Evolutionary conservation across 1,140 invertebrate genomes (phyloP), one percentile per base, ranked within the genome.

Genomic region (Drosophila obscura): DNA sequence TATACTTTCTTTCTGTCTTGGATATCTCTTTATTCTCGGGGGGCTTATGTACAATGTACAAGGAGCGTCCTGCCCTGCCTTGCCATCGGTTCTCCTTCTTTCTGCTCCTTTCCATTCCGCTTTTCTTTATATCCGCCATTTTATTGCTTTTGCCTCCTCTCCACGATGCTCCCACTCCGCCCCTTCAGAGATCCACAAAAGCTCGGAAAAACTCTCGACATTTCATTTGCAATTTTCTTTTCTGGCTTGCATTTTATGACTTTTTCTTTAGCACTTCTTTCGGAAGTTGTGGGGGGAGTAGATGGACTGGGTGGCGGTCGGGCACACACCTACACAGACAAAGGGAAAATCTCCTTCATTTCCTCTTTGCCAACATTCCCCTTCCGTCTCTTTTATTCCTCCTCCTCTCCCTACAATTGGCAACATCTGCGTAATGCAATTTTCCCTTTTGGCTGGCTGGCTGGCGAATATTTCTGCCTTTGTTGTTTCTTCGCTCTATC

Each of bases 361-460:
- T 53, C 48, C 39, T 28, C 26, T 35, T 41, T 7, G 13, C 26
- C 45, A 13, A 16, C 48, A 9, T 1, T 60, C 13, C 11, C 13
- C 3, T 41, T 49, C 46, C 41, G 44, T 13, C 13, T 41, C 15
- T 50, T 31, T 8, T 13, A n/a, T n/a, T 49, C 8, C 5, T 44
- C 13, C 43, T 13, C 11, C 39, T 50, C 28, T 13, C 28, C 58
- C 11, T 24, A 56, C 64, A 85, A 72, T 85, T 81, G 82, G 82
- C 81, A 85, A 85, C 82, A 85, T 85, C 82, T 85, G 82, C 75
- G 77, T 67, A 85, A 85, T 85, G 82, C 81, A 85, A 85, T 85
- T 85, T 85, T 77, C 76, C 67, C 48, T 71, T 75, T 72, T 80
- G 58, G 76, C 72, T 81, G 57, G 76, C 72, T 81, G 57, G 62